Percentiles rank a stretch among this genome's conserved stretches.
Evolutionary conservation across 92 coral and sea anemone genomes (phyloP).

Genomic region (Epizoanthus scotinus): DNA sequence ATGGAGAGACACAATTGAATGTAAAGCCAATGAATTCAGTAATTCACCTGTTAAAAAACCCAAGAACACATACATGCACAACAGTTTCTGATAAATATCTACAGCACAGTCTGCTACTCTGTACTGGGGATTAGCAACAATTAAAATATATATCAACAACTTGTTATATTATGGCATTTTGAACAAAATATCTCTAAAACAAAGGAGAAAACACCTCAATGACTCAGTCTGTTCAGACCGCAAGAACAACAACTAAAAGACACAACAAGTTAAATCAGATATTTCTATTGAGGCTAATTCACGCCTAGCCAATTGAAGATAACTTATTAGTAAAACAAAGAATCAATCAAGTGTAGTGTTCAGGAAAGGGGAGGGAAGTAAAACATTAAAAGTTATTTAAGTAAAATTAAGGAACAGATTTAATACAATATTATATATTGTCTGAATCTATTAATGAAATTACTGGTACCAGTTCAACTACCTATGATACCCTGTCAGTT

Average conservation of each 20-base stretch:
- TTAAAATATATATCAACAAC: neutral
- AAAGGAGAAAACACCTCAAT: neutral
- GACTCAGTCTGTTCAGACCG: neutral
- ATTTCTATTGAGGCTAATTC: too few species aligned
- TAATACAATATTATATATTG: neutral
- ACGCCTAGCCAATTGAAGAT: too few species aligned
- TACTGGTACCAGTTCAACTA: constrained; percentile 32
- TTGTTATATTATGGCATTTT: neutral
- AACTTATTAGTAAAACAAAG: too few species aligned
- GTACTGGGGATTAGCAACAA: too few species aligned
- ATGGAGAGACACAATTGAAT: neutral
- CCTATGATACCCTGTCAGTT: constrained; percentile 7
- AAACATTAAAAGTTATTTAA: too few species aligned
- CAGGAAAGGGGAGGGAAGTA: too few species aligned
- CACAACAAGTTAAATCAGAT: too few species aligned
- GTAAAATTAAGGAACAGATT: too few species aligned
- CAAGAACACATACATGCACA: neutral
- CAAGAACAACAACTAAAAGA: neutral
- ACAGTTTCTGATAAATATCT: neutral
- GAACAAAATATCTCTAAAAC: neutral
- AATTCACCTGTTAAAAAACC: neutral
- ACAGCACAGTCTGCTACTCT: neutral
- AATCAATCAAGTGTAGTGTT: too few species aligned
- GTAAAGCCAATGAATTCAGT: neutral
- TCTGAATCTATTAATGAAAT: neutral